phyloP scores from a whole-genome alignment of 2,888 invertebrate genomes.

The Masnerella sp. region DNA sequence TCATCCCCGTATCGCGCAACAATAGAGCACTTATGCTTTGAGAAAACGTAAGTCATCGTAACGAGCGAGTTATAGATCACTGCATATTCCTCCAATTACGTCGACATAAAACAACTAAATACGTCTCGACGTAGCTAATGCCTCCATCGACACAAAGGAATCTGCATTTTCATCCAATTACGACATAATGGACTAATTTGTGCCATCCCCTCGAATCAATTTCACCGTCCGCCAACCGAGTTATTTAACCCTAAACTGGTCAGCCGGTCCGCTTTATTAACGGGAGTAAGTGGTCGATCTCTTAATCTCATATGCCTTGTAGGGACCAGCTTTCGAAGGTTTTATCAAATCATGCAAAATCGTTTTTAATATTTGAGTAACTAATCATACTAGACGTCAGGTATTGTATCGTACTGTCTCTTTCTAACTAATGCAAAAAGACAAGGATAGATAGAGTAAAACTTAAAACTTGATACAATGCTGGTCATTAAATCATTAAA shows the following conservation, averaged over 20 bases:
- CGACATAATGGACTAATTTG: constrained; percentile 60
- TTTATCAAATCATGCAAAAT: too few species aligned
- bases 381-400: too few species aligned
- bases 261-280: not conserved
- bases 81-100: constrained; percentile 67
- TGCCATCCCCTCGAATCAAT: constrained; percentile 28
- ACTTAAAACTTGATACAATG: too few species aligned
- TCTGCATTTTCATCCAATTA: constrained; percentile 73
- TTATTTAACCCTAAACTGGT: constrained; percentile 12
- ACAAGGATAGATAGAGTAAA: too few species aligned
- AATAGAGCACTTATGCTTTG: constrained; percentile 72
- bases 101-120: constrained; percentile 72
- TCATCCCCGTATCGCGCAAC: constrained; percentile 68
- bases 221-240: constrained; percentile 4
- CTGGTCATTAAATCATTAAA: too few species aligned
- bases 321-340: too few species aligned
- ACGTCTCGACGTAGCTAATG: constrained; percentile 54
- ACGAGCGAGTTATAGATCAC: constrained; percentile 66
- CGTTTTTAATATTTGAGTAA: too few species aligned
- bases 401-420: too few species aligned
- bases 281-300: not conserved
- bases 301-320: too few species aligned
- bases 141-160: constrained; percentile 64
- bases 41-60: constrained; percentile 71
- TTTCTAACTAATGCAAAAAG: too few species aligned